Conservation (phyloP, 2,888 invertebrate species). For the Apoderus coryli region DNA sequence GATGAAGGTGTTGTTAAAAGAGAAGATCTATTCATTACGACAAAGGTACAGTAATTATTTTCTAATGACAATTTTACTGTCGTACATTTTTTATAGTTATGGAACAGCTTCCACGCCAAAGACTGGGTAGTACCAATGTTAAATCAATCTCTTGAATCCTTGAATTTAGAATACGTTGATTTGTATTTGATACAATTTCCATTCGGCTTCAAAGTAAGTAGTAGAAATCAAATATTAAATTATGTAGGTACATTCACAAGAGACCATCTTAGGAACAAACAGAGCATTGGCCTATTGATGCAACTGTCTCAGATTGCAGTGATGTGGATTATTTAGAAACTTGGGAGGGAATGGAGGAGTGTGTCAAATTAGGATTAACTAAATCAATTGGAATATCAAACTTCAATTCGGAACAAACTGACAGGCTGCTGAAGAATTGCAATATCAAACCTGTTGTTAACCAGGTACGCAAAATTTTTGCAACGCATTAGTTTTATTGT, state of each 20-base stretch:
- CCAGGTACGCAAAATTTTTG: too few relatives aligned
- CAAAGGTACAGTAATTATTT: constrained; percentile 31
- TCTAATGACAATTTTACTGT: not conserved
- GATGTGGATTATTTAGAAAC: constrained; percentile 59
- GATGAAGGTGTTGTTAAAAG: constrained; percentile 46
- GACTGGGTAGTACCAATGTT: constrained; percentile 37
- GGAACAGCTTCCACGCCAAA: constrained; percentile 48
- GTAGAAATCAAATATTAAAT: not conserved
- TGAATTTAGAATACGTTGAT: constrained; percentile 28
- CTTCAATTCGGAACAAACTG: constrained; percentile 57
- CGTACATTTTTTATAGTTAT: constrained; percentile 28
- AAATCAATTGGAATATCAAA: constrained; percentile 67
- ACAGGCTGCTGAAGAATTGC: constrained; percentile 42
- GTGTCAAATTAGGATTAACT: constrained; percentile 43
- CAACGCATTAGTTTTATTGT: too few relatives aligned
- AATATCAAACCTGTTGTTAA: constrained; percentile 45
- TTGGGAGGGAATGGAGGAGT: constrained; percentile 62
- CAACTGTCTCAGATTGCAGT: constrained; percentile 34
- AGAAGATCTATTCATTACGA: constrained; percentile 52
- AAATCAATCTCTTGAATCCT: constrained; percentile 23
- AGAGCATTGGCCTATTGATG: constrained; percentile 32
- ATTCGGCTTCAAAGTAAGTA: constrained; percentile 27
- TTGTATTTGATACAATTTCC: constrained; percentile 31
- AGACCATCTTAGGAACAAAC: constrained; percentile 33
- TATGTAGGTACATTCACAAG: not conserved